These are phyloP conservation scores for Aphelinus atriplicis DNA, from an alignment of 1,140 invertebrate species.

Conservation along the genomic window DNA sequence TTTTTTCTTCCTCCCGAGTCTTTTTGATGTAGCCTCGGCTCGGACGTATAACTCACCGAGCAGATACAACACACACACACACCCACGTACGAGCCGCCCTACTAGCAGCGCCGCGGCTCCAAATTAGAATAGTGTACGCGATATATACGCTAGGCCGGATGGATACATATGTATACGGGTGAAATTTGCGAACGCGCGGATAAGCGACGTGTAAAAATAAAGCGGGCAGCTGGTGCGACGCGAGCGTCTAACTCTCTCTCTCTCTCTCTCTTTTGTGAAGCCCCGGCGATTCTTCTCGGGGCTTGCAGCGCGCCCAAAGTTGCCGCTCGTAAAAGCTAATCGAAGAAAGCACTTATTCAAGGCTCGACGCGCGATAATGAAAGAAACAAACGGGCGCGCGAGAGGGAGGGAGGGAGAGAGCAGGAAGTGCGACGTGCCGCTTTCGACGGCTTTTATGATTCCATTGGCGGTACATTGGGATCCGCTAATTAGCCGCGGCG, in stretches of 20 bases:
- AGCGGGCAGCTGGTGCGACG: neutral
- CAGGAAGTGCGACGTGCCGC: conserved; percentile 36
- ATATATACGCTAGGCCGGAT: no score
- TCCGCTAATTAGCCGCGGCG: conserved; percentile 43
- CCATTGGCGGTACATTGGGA: conserved; percentile 35
- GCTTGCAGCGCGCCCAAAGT: conserved; percentile 10
- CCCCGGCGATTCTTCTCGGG: neutral
- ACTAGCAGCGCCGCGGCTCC: no score
- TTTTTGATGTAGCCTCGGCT: no score
- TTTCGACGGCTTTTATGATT: conserved; percentile 38
- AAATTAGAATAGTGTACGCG: no score
- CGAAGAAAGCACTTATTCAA: conserved; percentile 39
- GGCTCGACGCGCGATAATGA: conserved; percentile 35
- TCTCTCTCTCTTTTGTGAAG: neutral
- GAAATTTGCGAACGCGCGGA: no score
- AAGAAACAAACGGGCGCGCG: conserved; percentile 36
- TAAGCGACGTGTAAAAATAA: no score
- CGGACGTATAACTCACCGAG: no score
- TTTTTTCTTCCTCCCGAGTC: no score
- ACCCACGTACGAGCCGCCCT: no score
- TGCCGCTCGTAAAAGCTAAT: conserved; percentile 28
- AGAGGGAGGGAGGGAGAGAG: neutral
- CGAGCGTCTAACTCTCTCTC: conserved; percentile 18
- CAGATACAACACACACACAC: neutral
- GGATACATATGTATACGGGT: no score